Base-by-base conservation (phyloP, 2,113 vertebrate genomes). In the Varanus salvator region DNA sequence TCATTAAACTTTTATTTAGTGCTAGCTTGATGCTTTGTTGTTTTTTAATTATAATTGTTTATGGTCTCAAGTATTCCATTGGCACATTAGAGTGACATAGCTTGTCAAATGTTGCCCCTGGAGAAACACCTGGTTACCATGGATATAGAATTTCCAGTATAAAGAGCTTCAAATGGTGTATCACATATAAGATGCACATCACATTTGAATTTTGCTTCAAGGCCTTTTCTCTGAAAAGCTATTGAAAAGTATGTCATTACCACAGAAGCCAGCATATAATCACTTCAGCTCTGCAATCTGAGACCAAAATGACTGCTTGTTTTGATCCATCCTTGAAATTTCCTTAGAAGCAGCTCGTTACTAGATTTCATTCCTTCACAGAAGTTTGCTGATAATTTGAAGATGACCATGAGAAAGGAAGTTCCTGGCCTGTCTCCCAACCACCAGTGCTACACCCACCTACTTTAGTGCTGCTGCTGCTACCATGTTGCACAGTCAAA, bases 121-220 rank as follows among this genome's bases (percentile, higher is more conserved):
- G 78, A 92, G 87, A n/a, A 83, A 66, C 6, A 71, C 78, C 84
- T 1, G 2, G 88, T 25, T 91, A 57, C 77, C 64, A 89, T 87
- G 52, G 78, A 93, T 91, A 93, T 75, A 38, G 54, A 90, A 12
- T 48, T 64, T 89, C 92, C 15, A 29, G 23, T 66, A 11, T 85
- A 90, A 76, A 84, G 76, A 14, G 82, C 21, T 25, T 89, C 72
- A 25, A 8, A 66, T 74, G 29, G 19, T 12, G 8, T 89, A 27
- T 85, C 25, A 72, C 71, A 57, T 44, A 57, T 44, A 77, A 31
- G 87, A 5, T 48, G 81, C 54, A 27, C 0, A 52, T 83, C 11
- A 84, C 6, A 8, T 34, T 90, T 82, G 81, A 2, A 82, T 83
- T 92, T 54, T 0, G 48, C n/a, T 54, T 57, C 6, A 38, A 90